These are phyloP conservation scores for Polypedilum pembai DNA, from an alignment of 1,140 invertebrate species.

Conservation along the genomic window DNA sequence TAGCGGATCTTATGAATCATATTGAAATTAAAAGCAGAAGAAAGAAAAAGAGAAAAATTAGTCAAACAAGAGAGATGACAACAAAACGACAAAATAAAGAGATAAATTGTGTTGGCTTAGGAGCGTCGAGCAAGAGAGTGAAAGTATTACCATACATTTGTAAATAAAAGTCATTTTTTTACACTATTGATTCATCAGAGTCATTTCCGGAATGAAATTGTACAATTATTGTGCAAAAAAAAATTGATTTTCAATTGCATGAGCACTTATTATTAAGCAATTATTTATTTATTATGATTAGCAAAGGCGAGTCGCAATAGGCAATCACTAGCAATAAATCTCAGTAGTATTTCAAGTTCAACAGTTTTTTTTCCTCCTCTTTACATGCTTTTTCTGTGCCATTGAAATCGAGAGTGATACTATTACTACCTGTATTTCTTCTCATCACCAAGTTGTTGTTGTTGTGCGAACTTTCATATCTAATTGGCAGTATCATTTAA, in stretches of 20 bases:
- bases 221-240: background rate
- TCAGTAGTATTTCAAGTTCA: background rate
- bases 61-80: too few species aligned
- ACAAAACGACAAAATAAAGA: too few species aligned
- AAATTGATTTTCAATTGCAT: slow-evolving; percentile 11
- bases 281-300: background rate
- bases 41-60: too few species aligned
- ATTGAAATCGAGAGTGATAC: slow-evolving; percentile 27
- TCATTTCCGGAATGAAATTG: background rate
- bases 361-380: background rate
- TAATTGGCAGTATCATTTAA: background rate
- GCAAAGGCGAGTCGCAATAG: background rate
- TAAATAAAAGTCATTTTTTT: background rate
- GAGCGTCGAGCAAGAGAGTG: background rate
- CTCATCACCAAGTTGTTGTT: background rate
- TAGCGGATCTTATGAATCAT: too few species aligned
- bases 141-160: background rate
- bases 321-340: background rate
- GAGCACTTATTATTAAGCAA: background rate
- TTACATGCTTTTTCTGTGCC: background rate
- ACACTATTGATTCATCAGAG: background rate
- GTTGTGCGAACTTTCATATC: slow-evolving; percentile 16
- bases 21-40: too few species aligned
- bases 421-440: background rate
- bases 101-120: too few species aligned